A percentile compares a stretch with the other conserved stretches of the same genome.
phyloP scores from a whole-genome alignment of 2,797 vertebrate species.

The Adrianichthys oophorus region DNA sequence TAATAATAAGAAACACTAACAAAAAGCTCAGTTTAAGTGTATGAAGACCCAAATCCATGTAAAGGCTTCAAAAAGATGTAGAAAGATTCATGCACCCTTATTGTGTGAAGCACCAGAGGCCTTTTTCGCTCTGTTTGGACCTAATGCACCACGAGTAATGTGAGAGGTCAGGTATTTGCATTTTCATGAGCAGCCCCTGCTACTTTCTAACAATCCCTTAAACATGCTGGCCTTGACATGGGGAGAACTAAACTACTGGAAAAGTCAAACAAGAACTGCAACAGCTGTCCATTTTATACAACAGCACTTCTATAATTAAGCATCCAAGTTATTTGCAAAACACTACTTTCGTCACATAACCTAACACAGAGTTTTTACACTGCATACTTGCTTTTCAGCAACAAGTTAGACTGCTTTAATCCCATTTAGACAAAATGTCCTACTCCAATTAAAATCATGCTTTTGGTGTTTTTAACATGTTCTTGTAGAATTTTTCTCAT shows the following conservation, averaged over 20 bases:
- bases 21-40: no score
- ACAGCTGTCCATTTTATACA: slow-evolving; percentile 20
- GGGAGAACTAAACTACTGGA: slow-evolving; percentile 15
- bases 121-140: slow-evolving; percentile 42
- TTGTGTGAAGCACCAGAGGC: slow-evolving; percentile 18
- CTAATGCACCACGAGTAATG: slow-evolving; percentile 39
- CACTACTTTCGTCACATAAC: no score
- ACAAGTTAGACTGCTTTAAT: no score
- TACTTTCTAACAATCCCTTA: slow-evolving; percentile 10
- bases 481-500: no score
- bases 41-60: no score
- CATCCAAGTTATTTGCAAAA: neutral
- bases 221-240: slow-evolving; percentile 24
- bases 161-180: slow-evolving; percentile 32
- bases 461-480: no score
- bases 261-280: slow-evolving; percentile 12
- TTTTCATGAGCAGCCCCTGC: slow-evolving; percentile 34
- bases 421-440: no score
- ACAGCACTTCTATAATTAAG: slow-evolving; percentile 15
- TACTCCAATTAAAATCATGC: no score
- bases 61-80: no score
- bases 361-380: no score
- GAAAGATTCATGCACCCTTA: slow-evolving; percentile 8
- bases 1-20: no score
- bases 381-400: no score